Evolutionary conservation across 2,888 invertebrate species (phyloP), one percentile per base, ranked within the genome.

Genomic region (Watsonalla cultraria): DNA sequence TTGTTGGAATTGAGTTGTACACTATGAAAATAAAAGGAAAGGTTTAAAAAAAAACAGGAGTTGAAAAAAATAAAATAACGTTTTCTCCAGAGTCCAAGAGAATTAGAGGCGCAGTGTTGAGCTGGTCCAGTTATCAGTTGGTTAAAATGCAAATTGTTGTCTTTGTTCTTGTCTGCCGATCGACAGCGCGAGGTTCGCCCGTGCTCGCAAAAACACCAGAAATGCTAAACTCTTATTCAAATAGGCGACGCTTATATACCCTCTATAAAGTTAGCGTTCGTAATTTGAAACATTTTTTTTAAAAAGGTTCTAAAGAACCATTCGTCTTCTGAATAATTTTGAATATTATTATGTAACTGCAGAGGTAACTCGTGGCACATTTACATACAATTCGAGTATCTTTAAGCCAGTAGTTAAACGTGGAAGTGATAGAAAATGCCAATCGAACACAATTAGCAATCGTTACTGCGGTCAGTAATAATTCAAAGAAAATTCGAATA

Each of bases 91-190:
- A 64, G 71, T 76, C 69, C 70, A 68, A 69, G 71, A 72, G 82
- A 82, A 84, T 84, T 80, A 81, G 72, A 78, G 74, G 68, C 72
- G 66, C 72, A 63, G 66, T 70, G 78, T 71, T 68, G 76, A 70
- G 74, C 75, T 74, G 71, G 77, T 72, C 75, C 76, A 80, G 85
- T 86, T 85, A 86, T 86, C 84, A 82, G 84, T 82, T 83, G 79
- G 82, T 86, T 87, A 86, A 86, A 86, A 87, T 89, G 90, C 82
- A 88, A 89, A 90, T 87, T 82, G 76, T 79, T 76, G 74, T 78
- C 82, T 82, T 87, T 86, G 87, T 88, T 85, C 83, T 76, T 71
- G 69, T 66, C 65, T 61, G 65, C 64, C 75, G 77, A 82, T 83
- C 78, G 79, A 76, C 79, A 74, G 65, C 64, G 66, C 61, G 58